Evolutionary conservation across 1,140 invertebrate genomes (phyloP).

Genomic region (Drosophila ananassae): DNA sequence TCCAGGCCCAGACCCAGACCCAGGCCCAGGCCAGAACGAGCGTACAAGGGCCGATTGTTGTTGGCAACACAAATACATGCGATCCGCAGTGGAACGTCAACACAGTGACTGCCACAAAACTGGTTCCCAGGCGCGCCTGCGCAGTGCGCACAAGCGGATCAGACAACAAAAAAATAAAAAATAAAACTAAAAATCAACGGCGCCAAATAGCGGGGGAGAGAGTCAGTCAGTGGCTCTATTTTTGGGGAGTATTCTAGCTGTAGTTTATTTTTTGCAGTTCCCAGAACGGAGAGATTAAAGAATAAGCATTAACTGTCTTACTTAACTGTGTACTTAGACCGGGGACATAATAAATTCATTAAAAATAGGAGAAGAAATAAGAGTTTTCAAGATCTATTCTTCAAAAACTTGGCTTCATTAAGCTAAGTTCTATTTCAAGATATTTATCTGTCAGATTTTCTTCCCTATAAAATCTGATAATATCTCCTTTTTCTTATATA

Average conservation of each 20-base stretch:
- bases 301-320: constrained; percentile 30
- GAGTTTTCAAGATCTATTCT: no score
- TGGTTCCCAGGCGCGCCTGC: constrained; percentile 69
- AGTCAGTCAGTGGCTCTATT: constrained; percentile 44
- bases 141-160: constrained; percentile 44
- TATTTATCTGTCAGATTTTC: no score
- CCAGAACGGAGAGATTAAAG: constrained; percentile 50
- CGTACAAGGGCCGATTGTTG: constrained; percentile 47
- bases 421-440: no score
- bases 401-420: no score
- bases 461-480: no score
- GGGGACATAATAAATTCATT: not conserved
- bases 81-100: constrained; percentile 17
- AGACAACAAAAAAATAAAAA: constrained; percentile 6
- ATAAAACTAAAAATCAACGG: constrained; percentile 8
- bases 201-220: constrained; percentile 45
- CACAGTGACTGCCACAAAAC: constrained; percentile 50
- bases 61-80: constrained; percentile 16
- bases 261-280: constrained; percentile 40
- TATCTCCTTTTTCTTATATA: no score
- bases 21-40: constrained; percentile 26
- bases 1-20: constrained; percentile 21
- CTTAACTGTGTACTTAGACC: not conserved
- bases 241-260: constrained; percentile 29
- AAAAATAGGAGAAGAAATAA: no score